Percentiles rank a stretch among this genome's conserved stretches.
Conservation (phyloP, 2,888 invertebrate genomes). For the Phengaris alcon region DNA sequence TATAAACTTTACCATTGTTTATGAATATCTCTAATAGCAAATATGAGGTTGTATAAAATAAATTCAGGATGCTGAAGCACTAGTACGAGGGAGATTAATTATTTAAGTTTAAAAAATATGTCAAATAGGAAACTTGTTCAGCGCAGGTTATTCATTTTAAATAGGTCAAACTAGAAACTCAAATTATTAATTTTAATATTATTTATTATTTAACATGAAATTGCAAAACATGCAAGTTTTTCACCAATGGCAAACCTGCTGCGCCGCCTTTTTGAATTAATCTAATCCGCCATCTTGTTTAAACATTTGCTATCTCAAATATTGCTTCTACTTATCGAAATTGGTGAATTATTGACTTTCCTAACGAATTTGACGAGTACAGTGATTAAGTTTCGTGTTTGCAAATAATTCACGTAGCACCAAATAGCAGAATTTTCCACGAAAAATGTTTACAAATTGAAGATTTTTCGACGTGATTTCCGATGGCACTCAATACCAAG, state of each 20-base stretch:
- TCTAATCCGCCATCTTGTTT: background rate
- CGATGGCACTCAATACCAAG: background rate
- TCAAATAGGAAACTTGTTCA: background rate
- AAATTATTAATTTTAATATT: background rate
- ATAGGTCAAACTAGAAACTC: too few relatives aligned
- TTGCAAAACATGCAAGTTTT: too few relatives aligned
- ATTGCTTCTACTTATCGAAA: background rate
- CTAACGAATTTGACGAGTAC: background rate
- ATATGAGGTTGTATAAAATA: background rate
- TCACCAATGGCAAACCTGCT: background rate
- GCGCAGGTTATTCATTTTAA: background rate
- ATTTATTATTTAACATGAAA: background rate
- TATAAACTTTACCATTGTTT: too few relatives aligned
- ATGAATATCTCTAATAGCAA: background rate
- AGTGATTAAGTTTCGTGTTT: background rate
- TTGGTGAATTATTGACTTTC: background rate
- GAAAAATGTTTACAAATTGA: constrained; percentile 7
- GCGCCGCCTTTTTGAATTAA: background rate
- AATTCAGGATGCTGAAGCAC: background rate
- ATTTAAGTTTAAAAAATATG: background rate
- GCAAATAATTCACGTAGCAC: background rate
- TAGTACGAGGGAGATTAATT: background rate
- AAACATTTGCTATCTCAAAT: background rate
- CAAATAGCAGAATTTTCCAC: background rate
- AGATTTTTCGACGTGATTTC: background rate